Evolutionary conservation across 37 sponge, comb jelly and placozoan genomes (phyloP).

Genomic region (Amphimedon queenslandica): DNA sequence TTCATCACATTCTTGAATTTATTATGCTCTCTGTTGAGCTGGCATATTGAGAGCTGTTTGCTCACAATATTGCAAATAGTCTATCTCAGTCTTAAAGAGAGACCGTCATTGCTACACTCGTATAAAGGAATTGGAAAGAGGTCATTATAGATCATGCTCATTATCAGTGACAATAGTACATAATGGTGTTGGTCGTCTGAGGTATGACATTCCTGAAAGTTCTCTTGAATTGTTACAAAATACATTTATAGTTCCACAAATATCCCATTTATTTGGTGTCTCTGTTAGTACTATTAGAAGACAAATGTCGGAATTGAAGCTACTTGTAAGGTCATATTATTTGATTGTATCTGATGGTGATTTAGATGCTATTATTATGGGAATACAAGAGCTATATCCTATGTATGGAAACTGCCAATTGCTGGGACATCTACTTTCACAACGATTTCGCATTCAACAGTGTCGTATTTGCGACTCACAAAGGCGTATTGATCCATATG

Average conservation of each 20-base stretch:
- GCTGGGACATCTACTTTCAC: conserved; percentile 8
- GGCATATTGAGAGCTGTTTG: no score
- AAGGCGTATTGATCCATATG: conserved; percentile 21
- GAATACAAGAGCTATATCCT: conserved; percentile 3
- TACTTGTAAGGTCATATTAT: conserved; percentile 6
- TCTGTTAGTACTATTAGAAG: conserved; percentile 42
- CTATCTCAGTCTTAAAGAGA: no score
- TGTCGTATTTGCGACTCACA: conserved; percentile 22
- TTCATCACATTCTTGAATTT: no score
- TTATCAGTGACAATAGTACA: no score
- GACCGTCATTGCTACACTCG: no score
- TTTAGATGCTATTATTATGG: conserved; percentile 2
- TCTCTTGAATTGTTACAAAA: conserved; percentile 12
- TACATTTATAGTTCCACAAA: conserved; percentile 27
- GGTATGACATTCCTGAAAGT: conserved; percentile 8
- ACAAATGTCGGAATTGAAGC: conserved; percentile 19
- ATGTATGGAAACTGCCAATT: conserved; percentile 11
- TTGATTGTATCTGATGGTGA: conserved; percentile 2
- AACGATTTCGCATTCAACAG: conserved; percentile 5
- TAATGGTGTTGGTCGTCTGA: conserved; percentile 13
- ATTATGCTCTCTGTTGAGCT: no score
- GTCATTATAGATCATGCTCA: no score
- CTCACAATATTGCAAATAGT: no score
- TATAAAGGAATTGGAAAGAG: no score
- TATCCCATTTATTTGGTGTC: conserved; percentile 27